phyloP scores from a whole-genome alignment of 2,888 invertebrate species.

The Diaprepes abbreviatus region DNA sequence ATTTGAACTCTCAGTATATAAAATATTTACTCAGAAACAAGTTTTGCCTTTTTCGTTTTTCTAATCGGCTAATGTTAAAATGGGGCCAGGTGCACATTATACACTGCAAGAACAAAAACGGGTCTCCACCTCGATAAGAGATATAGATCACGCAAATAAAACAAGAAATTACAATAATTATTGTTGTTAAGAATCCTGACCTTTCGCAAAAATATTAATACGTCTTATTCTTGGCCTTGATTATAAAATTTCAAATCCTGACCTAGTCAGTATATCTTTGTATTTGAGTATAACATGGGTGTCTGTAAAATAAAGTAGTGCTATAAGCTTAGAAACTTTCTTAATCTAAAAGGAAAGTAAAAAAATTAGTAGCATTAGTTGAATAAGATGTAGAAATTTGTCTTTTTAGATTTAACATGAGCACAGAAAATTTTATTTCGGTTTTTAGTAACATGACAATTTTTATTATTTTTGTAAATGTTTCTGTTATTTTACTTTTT shows the following conservation, averaged over 20 bases:
- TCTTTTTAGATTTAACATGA: too few relatives aligned
- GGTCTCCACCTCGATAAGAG: not conserved
- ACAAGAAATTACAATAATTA: not conserved
- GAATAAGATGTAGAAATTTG: too few relatives aligned
- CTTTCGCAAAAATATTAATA: constrained; percentile 26
- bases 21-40: constrained; percentile 6
- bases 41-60: constrained; percentile 21
- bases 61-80: constrained; percentile 16
- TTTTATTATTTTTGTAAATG: too few relatives aligned
- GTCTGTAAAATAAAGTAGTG: not conserved
- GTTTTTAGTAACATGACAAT: too few relatives aligned
- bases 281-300: constrained; percentile 2
- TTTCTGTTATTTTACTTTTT: too few relatives aligned
- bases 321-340: too few relatives aligned
- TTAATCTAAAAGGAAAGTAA: too few relatives aligned
- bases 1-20: constrained; percentile 1
- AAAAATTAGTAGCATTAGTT: too few relatives aligned
- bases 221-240: constrained; percentile 41
- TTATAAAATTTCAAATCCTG: constrained; percentile 45
- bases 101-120: not conserved
- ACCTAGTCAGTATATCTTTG: constrained; percentile 43
- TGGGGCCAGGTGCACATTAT: constrained; percentile 5
- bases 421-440: too few relatives aligned
- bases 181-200: constrained; percentile 22
- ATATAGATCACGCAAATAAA: too few relatives aligned